A percentile compares a stretch with the other conserved stretches of the same genome.
These are phyloP conservation scores for Scaptomyza reducta DNA, from an alignment of 2,888 invertebrate species.

Conservation along the genomic window DNA sequence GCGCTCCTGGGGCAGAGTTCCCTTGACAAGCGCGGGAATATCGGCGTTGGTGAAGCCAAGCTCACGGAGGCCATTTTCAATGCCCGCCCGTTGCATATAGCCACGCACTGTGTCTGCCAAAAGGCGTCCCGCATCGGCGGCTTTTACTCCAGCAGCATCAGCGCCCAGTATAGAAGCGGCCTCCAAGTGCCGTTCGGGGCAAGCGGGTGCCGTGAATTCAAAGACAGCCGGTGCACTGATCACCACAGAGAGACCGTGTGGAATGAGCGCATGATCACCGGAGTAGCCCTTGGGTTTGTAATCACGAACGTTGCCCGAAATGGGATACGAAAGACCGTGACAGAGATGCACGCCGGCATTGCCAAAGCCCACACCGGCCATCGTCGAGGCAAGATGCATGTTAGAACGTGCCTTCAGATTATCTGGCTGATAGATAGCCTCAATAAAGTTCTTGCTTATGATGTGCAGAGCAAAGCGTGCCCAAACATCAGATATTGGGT, in stretches of 20 bases:
- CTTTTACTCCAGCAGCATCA: conserved; percentile 85
- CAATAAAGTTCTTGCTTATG: conserved; percentile 87
- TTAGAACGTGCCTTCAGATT: conserved; percentile 92
- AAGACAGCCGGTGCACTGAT: conserved; percentile 96
- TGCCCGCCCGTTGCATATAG: conserved; percentile 91
- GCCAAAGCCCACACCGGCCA: conserved; percentile 97
- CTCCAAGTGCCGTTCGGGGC: conserved; percentile 94
- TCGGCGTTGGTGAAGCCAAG: conserved; percentile 90
- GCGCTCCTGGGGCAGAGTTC: conserved; percentile 94
- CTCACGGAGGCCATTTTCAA: conserved; percentile 91
- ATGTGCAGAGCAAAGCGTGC: conserved; percentile 91
- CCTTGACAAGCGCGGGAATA: conserved; percentile 91
- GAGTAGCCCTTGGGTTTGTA: conserved; percentile 89
- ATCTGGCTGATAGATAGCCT: conserved; percentile 91
- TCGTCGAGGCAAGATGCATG: conserved; percentile 95
- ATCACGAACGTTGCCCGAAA: conserved; percentile 91
- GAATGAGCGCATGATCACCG: conserved; percentile 90
- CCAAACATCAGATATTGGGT: conserved; percentile 97
- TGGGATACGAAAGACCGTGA: conserved; percentile 95
- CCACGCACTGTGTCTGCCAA: conserved; percentile 91
- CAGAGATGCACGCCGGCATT: conserved; percentile 97
- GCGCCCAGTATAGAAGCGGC: conserved; percentile 92
- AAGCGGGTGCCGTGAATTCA: conserved; percentile 91
- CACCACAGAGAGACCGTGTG: conserved; percentile 95
- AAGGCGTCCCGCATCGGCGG: conserved; percentile 89